Evolutionary conservation across 2,113 vertebrate genomes (phyloP).

Genomic region (Pangasianodon gigas): DNA sequence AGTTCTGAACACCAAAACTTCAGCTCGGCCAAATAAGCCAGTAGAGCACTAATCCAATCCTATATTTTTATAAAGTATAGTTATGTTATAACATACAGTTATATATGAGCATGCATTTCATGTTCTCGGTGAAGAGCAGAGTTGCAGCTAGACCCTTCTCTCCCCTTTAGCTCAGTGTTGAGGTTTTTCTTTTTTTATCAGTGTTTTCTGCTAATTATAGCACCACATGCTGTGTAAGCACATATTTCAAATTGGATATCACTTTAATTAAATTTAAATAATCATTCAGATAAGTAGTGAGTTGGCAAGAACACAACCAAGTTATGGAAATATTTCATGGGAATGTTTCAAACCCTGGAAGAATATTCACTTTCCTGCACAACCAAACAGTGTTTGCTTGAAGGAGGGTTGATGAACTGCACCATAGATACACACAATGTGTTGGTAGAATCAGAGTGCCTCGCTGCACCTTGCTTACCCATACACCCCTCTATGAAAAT

Average conservation of each 20-base stretch:
- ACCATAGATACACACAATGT: no score
- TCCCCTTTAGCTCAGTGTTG: neutral
- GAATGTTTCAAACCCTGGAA: neutral
- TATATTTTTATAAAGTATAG: neutral
- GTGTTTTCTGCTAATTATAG: no score
- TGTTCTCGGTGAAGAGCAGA: no score
- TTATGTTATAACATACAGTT: neutral
- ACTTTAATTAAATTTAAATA: neutral
- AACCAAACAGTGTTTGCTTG: conserved; percentile 1
- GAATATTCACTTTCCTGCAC: neutral
- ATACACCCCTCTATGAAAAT: neutral
- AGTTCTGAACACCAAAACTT: neutral
- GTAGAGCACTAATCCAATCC: neutral
- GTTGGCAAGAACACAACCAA: neutral
- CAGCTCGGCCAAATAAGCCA: neutral
- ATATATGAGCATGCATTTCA: no score
- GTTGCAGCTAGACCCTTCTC: neutral
- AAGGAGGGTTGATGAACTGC: neutral
- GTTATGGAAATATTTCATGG: no score
- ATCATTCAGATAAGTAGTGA: neutral
- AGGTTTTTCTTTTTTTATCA: no score
- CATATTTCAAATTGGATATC: neutral
- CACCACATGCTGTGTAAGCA: neutral
- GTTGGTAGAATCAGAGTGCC: neutral
- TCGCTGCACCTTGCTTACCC: neutral